Base-by-base conservation (phyloP, 23 tunicate genomes). In the Botrylloides violaceus region DNA sequence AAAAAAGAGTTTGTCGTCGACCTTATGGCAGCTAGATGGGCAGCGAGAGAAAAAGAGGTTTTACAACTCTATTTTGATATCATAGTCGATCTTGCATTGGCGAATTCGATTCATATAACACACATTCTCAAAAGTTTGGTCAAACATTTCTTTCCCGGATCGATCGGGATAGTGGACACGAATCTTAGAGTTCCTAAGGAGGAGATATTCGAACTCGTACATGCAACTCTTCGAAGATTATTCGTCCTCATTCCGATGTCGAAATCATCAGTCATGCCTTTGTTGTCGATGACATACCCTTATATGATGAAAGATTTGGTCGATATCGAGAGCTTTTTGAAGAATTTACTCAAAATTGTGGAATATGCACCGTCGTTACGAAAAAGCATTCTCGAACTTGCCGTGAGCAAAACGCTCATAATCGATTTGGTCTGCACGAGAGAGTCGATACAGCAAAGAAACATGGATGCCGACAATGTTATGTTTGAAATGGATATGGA, bases 51-150 rank as follows among this genome's bases (percentile, higher is more conserved):
- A 62, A 53, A 58, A 34, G 75, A 76, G 58, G 86, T 87, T 1
- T 48, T 87, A 27, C 50, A 65, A 34, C 59, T 74, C 0, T 87
- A 75, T 64, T 75, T 47, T 21, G 29, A 49, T 3, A 80, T 87
- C 70, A 36, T 87, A 0, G 55, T 81, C 7, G 58, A 84, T n/a
- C 72, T 87, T 32, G 79, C 80, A 27, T 58, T 81, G 0, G 20
- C 82, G 20, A 87, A 87, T 76, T 72, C 95, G 29, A 75, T 87
- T 70, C 95, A 87, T 57, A 26, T 75, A 27, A 48, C 76, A 25
- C 33, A 38, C 26, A 81, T 87, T n/a, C 23, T 87, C 19, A 76
- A 60, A 21, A 47, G 76, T 0, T 55, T 86, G 34, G 39, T 82
- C 0, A 28, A 12, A 4, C 55, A 59, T 59, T 68, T 80, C 29